A percentile compares a stretch with the other conserved stretches of the same genome.
phyloP scores from a whole-genome alignment of 2,888 invertebrate species.

The Drosophila emarginata region DNA sequence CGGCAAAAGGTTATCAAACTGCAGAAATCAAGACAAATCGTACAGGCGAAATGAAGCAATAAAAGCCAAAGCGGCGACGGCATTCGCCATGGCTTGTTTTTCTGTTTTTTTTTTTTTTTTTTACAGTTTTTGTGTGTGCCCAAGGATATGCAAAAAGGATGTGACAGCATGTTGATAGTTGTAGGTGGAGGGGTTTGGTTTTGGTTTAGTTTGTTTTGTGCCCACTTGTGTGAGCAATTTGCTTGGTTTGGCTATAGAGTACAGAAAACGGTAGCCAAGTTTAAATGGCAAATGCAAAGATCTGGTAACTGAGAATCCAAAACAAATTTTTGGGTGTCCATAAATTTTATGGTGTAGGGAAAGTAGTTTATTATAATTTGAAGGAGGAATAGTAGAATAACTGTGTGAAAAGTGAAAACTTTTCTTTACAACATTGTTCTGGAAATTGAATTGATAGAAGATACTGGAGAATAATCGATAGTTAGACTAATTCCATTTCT shows the following conservation, averaged over 20 bases:
- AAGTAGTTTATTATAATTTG: no score
- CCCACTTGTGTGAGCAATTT: constrained; percentile 60
- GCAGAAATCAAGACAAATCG: constrained; percentile 74
- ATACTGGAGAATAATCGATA: no score
- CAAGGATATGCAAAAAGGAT: constrained; percentile 71
- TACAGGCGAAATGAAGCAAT: constrained; percentile 70
- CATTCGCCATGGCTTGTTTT: constrained; percentile 37
- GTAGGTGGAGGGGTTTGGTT: constrained; percentile 47
- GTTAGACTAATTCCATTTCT: no score
- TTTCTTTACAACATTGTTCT: no score
- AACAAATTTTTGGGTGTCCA: not conserved
- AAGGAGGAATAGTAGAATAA: no score
- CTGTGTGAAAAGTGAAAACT: no score
- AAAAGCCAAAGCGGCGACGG: constrained; percentile 57
- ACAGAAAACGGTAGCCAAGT: constrained; percentile 18
- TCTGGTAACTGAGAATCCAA: constrained; percentile 27
- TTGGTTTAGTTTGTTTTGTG: constrained; percentile 34
- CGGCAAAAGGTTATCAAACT: constrained; percentile 69
- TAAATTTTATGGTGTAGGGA: no score
- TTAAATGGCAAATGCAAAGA: constrained; percentile 47
- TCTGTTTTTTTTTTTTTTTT: constrained; percentile 15
- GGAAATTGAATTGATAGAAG: no score
- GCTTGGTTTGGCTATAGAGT: constrained; percentile 20
- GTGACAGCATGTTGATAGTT: constrained; percentile 70
- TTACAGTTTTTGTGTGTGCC: constrained; percentile 37